Evolutionary conservation across 2,797 vertebrate species (phyloP), one percentile per base, ranked within the genome.

Genomic region (Tauraco hartlaubi): DNA sequence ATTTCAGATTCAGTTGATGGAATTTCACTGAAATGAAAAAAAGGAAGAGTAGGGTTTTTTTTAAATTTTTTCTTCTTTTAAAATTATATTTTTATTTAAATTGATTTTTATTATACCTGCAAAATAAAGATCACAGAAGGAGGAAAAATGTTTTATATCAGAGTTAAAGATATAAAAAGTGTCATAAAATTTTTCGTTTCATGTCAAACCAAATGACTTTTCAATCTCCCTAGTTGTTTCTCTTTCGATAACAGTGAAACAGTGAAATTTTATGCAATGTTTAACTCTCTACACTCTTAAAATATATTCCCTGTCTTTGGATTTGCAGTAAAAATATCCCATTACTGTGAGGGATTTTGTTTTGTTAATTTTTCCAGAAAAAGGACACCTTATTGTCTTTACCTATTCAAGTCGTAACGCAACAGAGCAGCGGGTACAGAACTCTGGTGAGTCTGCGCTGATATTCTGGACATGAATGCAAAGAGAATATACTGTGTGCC

Each of bases 11-110:
- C 9, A 66, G 7, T 1, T 81, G 6, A 49, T 62, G 6, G 19
- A 66, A 55, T 75, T 82, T 75, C 20, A 73, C 6, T 43, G 26
- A 86, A 35, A 5, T 66, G 43, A 26, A 71, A 52, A 86, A 46
- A 3, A 23, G 5, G 35, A 68, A 63, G 2, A 17, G 3, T 22
- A 15, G 1, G 2, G 2, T 5, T 2, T 2, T 14, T 48, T 46
- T 17, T 2, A 1, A 29, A 35, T 1, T 1, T 76, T 71, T 41
- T 23, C 5, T 72, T 41, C 5, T 46, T 28, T 11, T 44, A 39
- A 9, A 46, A 9, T 14, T 33, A 39, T 39, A 39, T 25, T 66
- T n/a, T 46, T 23, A 26, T 69, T 66, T 79, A 2, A 63, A 9
- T 54, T 89, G 1, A 39, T 62, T 85, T 72, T 56, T 5, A 26